Base-by-base conservation (phyloP, 2,113 vertebrate genomes). In the Nettapus auritus region DNA sequence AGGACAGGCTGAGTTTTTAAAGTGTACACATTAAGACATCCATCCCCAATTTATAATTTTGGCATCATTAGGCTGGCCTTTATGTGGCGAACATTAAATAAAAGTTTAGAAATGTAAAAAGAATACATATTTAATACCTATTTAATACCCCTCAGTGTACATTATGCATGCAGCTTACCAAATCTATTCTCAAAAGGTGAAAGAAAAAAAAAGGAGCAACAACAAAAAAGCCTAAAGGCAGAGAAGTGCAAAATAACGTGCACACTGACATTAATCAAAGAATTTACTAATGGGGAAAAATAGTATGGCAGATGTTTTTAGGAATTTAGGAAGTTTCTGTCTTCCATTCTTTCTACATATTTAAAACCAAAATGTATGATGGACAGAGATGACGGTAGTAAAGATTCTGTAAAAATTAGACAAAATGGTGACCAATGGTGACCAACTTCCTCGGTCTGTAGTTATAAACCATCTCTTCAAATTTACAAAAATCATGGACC, bases 401-500 rank as follows among this genome's bases (percentile, higher is more conserved):
- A 93, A 80, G 34, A 83, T 53, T 57, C 92, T 70, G 50, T 36
- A n/a, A 85, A 93, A 94, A 85, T 66, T 5, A 91, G 25, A 74
- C 40, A 59, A 66, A 73, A 70, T 46, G 3, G 22, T 22, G 75
- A 62, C 52, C 44, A 73, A 70, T 46, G 3, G 22, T 22, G 75
- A 62, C 52, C 44, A 69, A 11, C 40, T 66, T 84, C 28, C 50
- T 63, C 53, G 48, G 75, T 60, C 86, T 90, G 68, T 74, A 60
- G 29, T 31, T 56, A 64, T 15, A 81, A 94, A 92, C 36, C 80
- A 92, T 59, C 56, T 71, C 34, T 3, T 81, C 60, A 75, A 48
- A 89, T 81, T 78, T 57, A 89, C 76, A 78, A 67, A 92, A 81
- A 33, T 42, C 80, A 25, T 0, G 3, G 89, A 19, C 63, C 59